phyloP scores from a whole-genome alignment of 2,797 vertebrate species.

The Microtus obscurus region DNA sequence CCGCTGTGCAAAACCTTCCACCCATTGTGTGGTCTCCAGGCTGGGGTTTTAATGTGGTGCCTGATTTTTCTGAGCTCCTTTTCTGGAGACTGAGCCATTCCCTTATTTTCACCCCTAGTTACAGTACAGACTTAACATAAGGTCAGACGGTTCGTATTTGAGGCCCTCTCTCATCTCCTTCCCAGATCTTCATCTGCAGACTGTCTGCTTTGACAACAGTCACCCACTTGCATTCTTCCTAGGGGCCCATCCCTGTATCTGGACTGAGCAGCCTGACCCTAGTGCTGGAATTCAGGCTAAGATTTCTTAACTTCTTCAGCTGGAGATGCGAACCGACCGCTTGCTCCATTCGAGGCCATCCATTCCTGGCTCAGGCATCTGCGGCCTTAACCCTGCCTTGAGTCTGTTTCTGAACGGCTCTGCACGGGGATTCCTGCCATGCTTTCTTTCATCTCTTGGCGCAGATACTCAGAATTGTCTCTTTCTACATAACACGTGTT shows the following conservation, averaged over 20 bases:
- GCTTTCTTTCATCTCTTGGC: neutral
- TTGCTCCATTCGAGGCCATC: neutral
- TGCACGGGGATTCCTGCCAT: neutral
- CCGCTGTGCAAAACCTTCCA: neutral
- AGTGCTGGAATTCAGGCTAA: conserved; percentile 9
- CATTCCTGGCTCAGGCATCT: neutral
- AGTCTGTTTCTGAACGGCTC: neutral
- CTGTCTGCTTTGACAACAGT: neutral
- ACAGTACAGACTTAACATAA: neutral
- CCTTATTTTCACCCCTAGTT: neutral
- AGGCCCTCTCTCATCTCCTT: neutral
- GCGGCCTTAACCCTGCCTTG: neutral
- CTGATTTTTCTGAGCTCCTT: neutral
- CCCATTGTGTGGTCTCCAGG: neutral
- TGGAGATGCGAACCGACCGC: neutral
- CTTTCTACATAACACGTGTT: neutral
- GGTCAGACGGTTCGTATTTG: neutral
- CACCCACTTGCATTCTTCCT: neutral
- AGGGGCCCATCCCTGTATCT: neutral
- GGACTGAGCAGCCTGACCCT: neutral
- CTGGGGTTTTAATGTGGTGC: neutral
- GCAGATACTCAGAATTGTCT: neutral
- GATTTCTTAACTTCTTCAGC: neutral
- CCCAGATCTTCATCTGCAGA: neutral
- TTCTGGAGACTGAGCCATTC: neutral